Evolutionary conservation across 2,888 invertebrate species (phyloP).

Genomic region (Lasius platythorax): DNA sequence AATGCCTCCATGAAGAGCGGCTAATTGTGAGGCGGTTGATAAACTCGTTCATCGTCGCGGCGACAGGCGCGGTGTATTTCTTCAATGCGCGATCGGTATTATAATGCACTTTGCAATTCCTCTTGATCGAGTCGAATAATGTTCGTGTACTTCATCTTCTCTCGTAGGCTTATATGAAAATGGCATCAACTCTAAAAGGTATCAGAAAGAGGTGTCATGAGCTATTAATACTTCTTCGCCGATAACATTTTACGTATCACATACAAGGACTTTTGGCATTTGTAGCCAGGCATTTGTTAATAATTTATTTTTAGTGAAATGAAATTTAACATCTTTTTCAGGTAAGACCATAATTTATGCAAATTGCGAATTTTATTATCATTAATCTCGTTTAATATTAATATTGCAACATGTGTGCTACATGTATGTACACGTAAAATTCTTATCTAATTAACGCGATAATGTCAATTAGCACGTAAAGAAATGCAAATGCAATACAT

Average conservation of each 20-base stretch:
- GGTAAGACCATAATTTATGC: not conserved
- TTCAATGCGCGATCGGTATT: conserved; percentile 22
- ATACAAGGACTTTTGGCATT: not conserved
- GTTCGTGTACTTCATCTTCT: conserved; percentile 25
- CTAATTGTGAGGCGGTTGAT: conserved; percentile 50
- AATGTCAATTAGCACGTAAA: not conserved
- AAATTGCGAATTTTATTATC: conserved; percentile 9
- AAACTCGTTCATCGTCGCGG: conserved; percentile 50
- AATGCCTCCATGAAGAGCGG: conserved; percentile 50
- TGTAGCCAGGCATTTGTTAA: not conserved
- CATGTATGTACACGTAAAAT: not conserved
- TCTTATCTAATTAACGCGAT: not conserved
- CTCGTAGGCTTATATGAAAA: conserved; percentile 18
- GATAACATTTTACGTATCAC: not conserved
- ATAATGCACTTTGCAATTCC: conserved; percentile 32
- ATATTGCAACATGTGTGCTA: not conserved
- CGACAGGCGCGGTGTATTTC: conserved; percentile 34
- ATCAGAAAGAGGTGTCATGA: not conserved
- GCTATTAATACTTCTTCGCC: not conserved
- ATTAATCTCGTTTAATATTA: not conserved
- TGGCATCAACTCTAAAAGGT: conserved; percentile 14
- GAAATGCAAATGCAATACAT: not conserved
- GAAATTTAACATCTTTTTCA: not conserved
- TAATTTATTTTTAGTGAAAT: not conserved
- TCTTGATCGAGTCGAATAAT: conserved; percentile 43